Percentiles rank a stretch among this genome's conserved stretches.
Conservation (phyloP, 1,140 invertebrate species). For the Leptopilina clavipes region DNA sequence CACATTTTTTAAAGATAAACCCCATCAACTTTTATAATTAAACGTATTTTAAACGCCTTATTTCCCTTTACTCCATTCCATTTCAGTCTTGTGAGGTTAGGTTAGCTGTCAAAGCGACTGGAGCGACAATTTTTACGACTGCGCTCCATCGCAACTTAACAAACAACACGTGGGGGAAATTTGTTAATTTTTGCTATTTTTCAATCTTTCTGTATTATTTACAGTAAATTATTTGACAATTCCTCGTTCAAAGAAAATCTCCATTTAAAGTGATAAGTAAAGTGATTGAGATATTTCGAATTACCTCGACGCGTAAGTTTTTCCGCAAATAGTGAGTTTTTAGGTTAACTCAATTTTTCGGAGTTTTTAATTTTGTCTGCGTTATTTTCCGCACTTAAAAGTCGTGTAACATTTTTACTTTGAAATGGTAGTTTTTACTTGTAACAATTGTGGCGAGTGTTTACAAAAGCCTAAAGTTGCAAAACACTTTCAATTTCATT, state of each 20-base stretch:
- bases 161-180: not conserved
- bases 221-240: not conserved
- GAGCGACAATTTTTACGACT: slow-evolving; percentile 14
- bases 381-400: slow-evolving; percentile 15
- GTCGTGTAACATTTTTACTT: slow-evolving; percentile 11
- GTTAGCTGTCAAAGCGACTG: not conserved
- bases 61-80: not conserved
- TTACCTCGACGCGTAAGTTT: not conserved
- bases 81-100: slow-evolving; percentile 16
- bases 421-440: slow-evolving; percentile 94
- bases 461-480: slow-evolving; percentile 94
- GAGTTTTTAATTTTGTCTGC: not conserved
- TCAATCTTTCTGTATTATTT: not conserved
- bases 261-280: no score
- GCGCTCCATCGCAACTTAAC: not conserved
- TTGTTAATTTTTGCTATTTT: not conserved
- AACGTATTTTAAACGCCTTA: slow-evolving; percentile 10
- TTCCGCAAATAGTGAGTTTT: not conserved
- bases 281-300: not conserved
- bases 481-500: slow-evolving; percentile 88
- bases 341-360: not conserved
- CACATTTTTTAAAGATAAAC: not conserved
- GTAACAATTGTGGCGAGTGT: slow-evolving; percentile 91
- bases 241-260: not conserved
- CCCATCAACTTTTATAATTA: not conserved